A percentile compares a stretch with the other conserved stretches of the same genome.
Conservation (phyloP, 2,113 vertebrate species). For the Sciurus niger region DNA sequence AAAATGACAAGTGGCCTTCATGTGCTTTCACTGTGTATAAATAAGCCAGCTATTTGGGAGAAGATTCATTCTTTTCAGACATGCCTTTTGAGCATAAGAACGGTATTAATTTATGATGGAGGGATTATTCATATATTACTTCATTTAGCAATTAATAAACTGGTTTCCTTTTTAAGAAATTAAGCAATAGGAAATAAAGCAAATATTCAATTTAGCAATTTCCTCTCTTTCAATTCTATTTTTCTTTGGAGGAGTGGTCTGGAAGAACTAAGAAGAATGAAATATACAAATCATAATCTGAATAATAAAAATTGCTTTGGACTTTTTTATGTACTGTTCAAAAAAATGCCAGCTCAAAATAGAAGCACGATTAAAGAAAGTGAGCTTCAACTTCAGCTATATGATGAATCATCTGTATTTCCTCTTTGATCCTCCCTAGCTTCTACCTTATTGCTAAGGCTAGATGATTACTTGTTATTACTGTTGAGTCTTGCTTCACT, state of each 20-base stretch:
- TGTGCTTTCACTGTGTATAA: slow-evolving; percentile 76
- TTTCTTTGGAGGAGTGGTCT: not conserved
- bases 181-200: not conserved
- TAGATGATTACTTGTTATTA: not conserved
- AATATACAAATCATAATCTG: slow-evolving; percentile 35
- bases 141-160: slow-evolving; percentile 61
- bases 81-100: slow-evolving; percentile 50
- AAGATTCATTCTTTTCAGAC: slow-evolving; percentile 60
- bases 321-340: not conserved
- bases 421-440: not conserved
- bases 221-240: not conserved
- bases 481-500: slow-evolving; percentile 46
- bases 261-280: slow-evolving; percentile 13
- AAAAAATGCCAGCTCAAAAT: not conserved
- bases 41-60: slow-evolving; percentile 75
- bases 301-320: slow-evolving; percentile 48
- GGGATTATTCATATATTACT: slow-evolving; percentile 24
- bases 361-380: not conserved
- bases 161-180: slow-evolving; percentile 30
- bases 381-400: not conserved
- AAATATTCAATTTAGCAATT: slow-evolving; percentile 4
- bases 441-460: not conserved
- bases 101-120: slow-evolving; percentile 1
- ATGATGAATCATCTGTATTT: not conserved
- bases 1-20: slow-evolving; percentile 79